These are phyloP conservation scores for Cyphomyrmex costatus DNA, from an alignment of 1,140 invertebrate species.

Conservation along the genomic window DNA sequence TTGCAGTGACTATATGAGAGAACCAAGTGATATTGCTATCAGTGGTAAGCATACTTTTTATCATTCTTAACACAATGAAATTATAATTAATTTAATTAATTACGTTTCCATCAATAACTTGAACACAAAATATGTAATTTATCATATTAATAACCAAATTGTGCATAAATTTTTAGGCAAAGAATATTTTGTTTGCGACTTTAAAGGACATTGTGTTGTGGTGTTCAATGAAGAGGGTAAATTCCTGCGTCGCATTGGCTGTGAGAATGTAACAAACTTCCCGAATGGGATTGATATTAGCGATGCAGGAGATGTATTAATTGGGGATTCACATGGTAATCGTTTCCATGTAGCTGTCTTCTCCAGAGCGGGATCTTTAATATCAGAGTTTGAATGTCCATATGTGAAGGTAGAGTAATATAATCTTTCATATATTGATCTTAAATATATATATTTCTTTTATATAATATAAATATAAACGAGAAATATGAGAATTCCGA, in stretches of 20 bases:
- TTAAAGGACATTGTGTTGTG: constrained; percentile 98
- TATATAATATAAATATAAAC: background rate
- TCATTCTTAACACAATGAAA: background rate
- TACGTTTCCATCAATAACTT: background rate
- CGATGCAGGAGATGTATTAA: constrained; percentile 97
- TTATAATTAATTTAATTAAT: background rate
- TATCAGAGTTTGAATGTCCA: constrained; percentile 98
- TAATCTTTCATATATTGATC: background rate
- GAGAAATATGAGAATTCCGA: background rate
- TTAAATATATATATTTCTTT: background rate
- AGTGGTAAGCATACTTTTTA: constrained; percentile 89
- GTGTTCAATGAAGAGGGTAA: constrained; percentile 97
- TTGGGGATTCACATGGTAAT: constrained; percentile 99
- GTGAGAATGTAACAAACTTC: constrained; percentile 98
- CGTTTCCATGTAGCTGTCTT: constrained; percentile 98
- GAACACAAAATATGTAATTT: background rate
- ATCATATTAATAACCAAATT: constrained; percentile 19
- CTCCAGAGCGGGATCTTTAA: constrained; percentile 93
- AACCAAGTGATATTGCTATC: constrained; percentile 98
- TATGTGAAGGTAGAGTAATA: constrained; percentile 94
- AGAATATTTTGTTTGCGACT: constrained; percentile 99
- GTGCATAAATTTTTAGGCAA: constrained; percentile 89
- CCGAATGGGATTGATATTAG: constrained; percentile 99
- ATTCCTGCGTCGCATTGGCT: constrained; percentile 96
- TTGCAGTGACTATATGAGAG: constrained; percentile 98